Evolutionary conservation across 2,797 vertebrate genomes (phyloP).

Genomic region (Poeciliopsis turneri): DNA sequence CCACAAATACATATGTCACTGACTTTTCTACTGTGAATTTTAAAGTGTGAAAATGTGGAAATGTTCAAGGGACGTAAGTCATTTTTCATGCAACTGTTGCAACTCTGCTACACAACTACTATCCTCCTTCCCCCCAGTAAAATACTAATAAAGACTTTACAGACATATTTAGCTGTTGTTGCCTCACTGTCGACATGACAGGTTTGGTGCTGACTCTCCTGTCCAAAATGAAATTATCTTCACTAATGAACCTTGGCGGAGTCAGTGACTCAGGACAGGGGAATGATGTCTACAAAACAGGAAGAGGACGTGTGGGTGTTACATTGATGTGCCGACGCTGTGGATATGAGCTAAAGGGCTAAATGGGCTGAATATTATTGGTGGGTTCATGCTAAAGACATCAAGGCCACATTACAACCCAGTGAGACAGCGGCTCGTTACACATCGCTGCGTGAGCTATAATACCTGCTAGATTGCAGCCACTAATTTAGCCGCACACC

Average conservation of each 20-base stretch:
- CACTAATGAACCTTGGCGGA: conserved; percentile 74
- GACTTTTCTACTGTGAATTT: not conserved
- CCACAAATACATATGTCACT: not conserved
- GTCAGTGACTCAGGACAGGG: conserved; percentile 72
- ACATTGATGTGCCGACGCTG: conserved; percentile 53
- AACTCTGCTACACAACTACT: conserved; percentile 29
- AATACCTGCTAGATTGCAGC: conserved; percentile 67
- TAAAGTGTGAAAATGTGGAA: not conserved
- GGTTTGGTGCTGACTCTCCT: conserved; percentile 54
- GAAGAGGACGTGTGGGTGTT: conserved; percentile 65
- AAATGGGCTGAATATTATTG: conserved; percentile 61
- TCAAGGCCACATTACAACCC: conserved; percentile 56
- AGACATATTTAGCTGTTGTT: conserved; percentile 68
- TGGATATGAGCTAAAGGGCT: conserved; percentile 40
- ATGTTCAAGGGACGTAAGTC: not conserved
- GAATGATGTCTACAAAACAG: conserved; percentile 68
- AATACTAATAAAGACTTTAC: conserved; percentile 60
- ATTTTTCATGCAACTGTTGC: not conserved
- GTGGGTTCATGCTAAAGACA: conserved; percentile 64
- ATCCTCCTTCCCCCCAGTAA: conserved; percentile 11
- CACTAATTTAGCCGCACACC: conserved; percentile 70
- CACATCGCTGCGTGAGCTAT: conserved; percentile 52
- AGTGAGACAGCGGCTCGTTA: conserved; percentile 63
- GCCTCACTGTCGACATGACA: conserved; percentile 50
- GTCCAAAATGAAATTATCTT: conserved; percentile 70